A percentile compares a stretch with the other conserved stretches of the same genome.
Evolutionary conservation across 2,797 vertebrate species (phyloP).

Genomic region (Cyprinodon diabolis): DNA sequence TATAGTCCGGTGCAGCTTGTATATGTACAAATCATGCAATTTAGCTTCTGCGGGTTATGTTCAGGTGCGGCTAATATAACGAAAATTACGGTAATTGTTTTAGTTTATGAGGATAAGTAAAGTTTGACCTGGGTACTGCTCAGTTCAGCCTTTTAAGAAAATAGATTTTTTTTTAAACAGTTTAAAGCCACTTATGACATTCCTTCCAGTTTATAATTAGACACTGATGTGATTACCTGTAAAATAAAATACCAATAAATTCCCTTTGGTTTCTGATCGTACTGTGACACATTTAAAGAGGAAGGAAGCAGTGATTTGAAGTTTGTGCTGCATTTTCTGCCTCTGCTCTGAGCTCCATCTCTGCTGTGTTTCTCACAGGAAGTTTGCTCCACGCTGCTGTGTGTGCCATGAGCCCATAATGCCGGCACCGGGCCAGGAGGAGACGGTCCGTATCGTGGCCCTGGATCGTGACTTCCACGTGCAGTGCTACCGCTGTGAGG

Average conservation of each 20-base stretch:
- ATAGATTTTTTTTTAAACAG: no score
- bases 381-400: conserved; percentile 96
- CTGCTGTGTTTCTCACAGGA: conserved; percentile 77
- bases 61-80: no score
- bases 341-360: conserved; percentile 4
- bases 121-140: background rate
- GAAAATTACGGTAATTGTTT: no score
- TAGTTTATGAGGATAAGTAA: no score
- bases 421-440: conserved; percentile 96
- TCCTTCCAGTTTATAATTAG: background rate
- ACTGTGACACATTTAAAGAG: background rate
- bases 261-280: background rate
- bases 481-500: conserved; percentile 98
- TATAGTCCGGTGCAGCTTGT: no score
- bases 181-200: no score
- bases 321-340: background rate
- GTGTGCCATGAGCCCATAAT: conserved; percentile 97
- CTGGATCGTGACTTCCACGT: conserved; percentile 98
- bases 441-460: conserved; percentile 97
- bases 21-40: no score
- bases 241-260: background rate
- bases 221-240: background rate
- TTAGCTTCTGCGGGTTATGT: no score
- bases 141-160: background rate
- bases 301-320: background rate